Base-by-base conservation (phyloP, 2,888 invertebrate species). In the Perdita meconis region DNA sequence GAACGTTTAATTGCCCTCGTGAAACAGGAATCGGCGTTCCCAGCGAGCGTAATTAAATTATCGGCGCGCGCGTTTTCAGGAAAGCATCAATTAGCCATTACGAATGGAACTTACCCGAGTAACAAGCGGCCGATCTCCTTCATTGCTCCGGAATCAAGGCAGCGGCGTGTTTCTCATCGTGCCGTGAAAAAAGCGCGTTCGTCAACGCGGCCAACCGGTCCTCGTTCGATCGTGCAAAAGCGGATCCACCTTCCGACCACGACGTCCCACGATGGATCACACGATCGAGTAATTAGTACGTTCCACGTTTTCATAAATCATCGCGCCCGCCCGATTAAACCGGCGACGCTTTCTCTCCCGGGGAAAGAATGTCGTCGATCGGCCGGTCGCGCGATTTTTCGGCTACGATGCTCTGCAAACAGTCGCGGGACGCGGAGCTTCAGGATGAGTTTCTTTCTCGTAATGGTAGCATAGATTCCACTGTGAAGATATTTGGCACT, bases 231-330 rank as follows among this genome's bases (percentile, higher is more conserved):
- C 24, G 24, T 22, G 55, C 50, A 36, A 56, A 60, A 42, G 53
- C n/a, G 19, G 38, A 22, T 70, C 53, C 61, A 13, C 51, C 53
- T 42, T 16, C 30, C 60, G 55, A 56, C 24, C 61, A 70, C 34
- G 72, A 65, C 67, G 67, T 60, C 47, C 51, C 30, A 65, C 74
- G 61, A 61, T 65, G 59, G 73, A 77, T 85, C 74, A 77, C 74
- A 80, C 57, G 67, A 51, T 24, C 72, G 61, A 65, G 80, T 77
- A 85, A 83, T 85, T 85, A 83, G 69, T 53, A 50, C 57, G 67
- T 72, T 53, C 59, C 30, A 47, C 53, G 66, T 85, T 83, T 83
- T 51, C 85, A 83, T 83, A 83, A 83, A 83, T 83, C 83, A 83
- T 83, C 63, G 61, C 57, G 36, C 13, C 64, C 38, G 65, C 51